Evolutionary conservation across 2,888 invertebrate species (phyloP).

Genomic region (Deladenus siricidicola): DNA sequence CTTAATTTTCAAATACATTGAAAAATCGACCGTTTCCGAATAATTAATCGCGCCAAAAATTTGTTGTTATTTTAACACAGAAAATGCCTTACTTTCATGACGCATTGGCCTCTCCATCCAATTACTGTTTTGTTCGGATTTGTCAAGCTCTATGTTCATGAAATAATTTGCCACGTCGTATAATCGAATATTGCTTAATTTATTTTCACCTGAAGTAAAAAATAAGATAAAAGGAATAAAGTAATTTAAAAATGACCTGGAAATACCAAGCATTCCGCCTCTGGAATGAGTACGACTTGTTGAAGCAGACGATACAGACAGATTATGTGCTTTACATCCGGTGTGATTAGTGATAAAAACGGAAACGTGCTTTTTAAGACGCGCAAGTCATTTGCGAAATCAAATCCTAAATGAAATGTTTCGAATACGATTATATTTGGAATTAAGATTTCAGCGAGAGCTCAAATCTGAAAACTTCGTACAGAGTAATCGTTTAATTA

Average conservation of each 20-base stretch:
- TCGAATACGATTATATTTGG: too few relatives aligned
- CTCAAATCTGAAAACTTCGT: neutral
- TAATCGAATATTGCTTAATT: neutral
- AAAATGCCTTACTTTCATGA: neutral
- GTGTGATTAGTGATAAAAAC: neutral
- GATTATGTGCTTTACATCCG: neutral
- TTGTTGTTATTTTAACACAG: too few relatives aligned
- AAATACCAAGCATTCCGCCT: neutral
- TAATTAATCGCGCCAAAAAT: too few relatives aligned
- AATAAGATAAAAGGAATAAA: neutral
- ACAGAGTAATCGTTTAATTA: too few relatives aligned
- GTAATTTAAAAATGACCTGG: neutral
- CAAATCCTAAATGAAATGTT: constrained; percentile 7
- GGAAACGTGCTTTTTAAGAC: constrained; percentile 1
- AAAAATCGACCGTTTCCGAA: too few relatives aligned
- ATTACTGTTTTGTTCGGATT: constrained; percentile 2
- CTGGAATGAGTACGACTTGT: neutral
- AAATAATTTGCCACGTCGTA: constrained; percentile 7
- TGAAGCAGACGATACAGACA: constrained; percentile 2
- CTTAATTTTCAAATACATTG: neutral
- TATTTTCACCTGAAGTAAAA: neutral
- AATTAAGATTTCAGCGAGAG: too few relatives aligned
- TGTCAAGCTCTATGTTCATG: constrained; percentile 2
- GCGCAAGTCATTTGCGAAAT: constrained; percentile 4
- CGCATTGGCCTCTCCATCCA: constrained; percentile 9